Percentiles rank a stretch among this genome's conserved stretches.
Evolutionary conservation across 2,113 vertebrate species (phyloP).

Genomic region (Anguilla japonica): DNA sequence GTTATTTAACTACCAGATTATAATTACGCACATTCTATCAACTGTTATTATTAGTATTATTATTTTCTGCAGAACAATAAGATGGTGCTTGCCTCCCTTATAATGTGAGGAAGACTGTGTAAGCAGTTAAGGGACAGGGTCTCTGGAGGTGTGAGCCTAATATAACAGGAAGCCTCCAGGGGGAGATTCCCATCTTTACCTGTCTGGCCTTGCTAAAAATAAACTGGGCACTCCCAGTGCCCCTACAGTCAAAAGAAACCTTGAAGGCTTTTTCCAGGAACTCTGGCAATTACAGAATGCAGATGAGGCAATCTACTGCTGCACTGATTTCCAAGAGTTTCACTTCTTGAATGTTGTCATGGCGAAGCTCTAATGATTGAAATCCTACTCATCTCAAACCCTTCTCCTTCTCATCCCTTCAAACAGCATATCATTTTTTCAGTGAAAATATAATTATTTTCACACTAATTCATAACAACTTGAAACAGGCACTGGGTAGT

Average conservation of each 20-base stretch:
- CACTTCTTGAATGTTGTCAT: neutral
- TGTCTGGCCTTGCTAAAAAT: constrained; percentile 1
- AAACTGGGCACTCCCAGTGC: neutral
- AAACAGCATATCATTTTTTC: neutral
- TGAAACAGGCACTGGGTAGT: neutral
- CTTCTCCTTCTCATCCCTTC: too few species aligned
- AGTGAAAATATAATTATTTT: neutral
- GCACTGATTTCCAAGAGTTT: neutral
- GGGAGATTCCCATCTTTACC: neutral
- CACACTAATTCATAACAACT: neutral
- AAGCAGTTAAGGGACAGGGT: neutral
- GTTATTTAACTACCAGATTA: neutral
- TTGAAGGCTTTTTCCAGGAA: neutral
- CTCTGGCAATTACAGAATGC: neutral
- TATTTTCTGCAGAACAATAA: neutral
- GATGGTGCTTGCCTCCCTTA: neutral
- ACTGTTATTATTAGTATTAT: neutral
- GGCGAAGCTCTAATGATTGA: neutral
- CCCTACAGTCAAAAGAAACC: neutral
- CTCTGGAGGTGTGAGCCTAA: neutral
- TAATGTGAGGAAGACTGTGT: neutral
- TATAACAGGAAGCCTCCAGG: neutral
- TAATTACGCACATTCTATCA: too few species aligned
- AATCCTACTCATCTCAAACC: too few species aligned
- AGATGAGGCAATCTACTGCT: neutral